Conservation (phyloP, 2,113 vertebrate genomes). For the Mormyrus iriodes region DNA sequence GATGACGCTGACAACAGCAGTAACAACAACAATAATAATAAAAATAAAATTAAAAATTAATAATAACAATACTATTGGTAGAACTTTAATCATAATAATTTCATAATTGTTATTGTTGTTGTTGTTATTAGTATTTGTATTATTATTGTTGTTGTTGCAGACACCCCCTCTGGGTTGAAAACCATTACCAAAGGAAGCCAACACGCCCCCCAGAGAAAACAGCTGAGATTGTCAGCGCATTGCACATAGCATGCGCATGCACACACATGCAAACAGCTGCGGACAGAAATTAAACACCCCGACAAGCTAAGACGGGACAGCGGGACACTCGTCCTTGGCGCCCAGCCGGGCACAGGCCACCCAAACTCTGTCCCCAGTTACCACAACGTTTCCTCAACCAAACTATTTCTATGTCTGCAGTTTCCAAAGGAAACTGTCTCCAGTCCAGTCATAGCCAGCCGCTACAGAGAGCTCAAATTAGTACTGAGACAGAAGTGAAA, state of each 20-base stretch:
- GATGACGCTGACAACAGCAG: too few relatives aligned
- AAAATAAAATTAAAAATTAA: not conserved
- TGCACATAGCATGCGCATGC: not conserved
- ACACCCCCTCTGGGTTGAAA: not conserved
- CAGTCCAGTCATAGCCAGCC: not conserved
- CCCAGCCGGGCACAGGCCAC: not conserved
- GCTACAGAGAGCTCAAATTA: not conserved
- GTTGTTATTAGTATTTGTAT: too few relatives aligned
- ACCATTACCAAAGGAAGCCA: not conserved
- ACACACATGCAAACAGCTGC: not conserved
- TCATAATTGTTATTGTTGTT: too few relatives aligned
- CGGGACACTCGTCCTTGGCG: not conserved
- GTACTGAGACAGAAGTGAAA: not conserved
- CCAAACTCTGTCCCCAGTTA: not conserved
- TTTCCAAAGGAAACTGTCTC: not conserved
- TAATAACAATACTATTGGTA: too few relatives aligned
- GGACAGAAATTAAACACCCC: not conserved
- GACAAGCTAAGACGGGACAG: not conserved
- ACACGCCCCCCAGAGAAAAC: not conserved
- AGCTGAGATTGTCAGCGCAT: not conserved
- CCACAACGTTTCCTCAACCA: not conserved
- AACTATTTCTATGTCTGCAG: not conserved
- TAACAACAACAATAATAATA: not conserved
- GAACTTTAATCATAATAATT: too few relatives aligned
- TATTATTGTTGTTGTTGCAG: not conserved